phyloP scores from a whole-genome alignment of 1,140 invertebrate species.

The Caerostris extrusa region DNA sequence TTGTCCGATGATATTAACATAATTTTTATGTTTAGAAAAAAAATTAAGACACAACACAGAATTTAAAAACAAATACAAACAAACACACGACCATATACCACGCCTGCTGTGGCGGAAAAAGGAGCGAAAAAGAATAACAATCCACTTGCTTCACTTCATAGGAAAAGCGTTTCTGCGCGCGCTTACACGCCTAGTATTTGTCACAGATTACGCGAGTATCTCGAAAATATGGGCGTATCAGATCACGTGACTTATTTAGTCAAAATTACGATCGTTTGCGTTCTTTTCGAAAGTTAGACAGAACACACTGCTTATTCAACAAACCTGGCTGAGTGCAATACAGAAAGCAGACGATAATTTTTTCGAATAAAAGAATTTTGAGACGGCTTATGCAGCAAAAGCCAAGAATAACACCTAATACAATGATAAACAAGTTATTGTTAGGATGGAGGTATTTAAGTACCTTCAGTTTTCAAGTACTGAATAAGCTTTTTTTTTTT shows the following conservation, averaged over 20 bases:
- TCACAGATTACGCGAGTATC: conserved; percentile 40
- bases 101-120: conserved; percentile 10
- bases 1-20: conserved; percentile 59
- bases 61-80: conserved; percentile 19
- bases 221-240: conserved; percentile 45
- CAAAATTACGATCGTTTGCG: neutral
- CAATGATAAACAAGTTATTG: neutral
- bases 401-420: neutral
- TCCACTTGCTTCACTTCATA: conserved; percentile 38
- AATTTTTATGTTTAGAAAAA: conserved; percentile 24
- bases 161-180: neutral
- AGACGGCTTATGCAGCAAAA: neutral
- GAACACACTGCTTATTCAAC: neutral
- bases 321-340: neutral
- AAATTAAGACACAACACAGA: conserved; percentile 31
- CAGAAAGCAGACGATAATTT: neutral
- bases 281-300: neutral
- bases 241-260: conserved; percentile 46
- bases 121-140: neutral
- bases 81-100: conserved; percentile 6
- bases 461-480: neutral
- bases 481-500: neutral
- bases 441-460: neutral
- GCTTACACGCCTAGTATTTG: neutral
- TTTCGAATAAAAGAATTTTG: neutral